Percentiles rank a stretch among this genome's conserved stretches.
Evolutionary conservation across 2,888 invertebrate genomes (phyloP).

Genomic region (Pterobdella sp.): DNA sequence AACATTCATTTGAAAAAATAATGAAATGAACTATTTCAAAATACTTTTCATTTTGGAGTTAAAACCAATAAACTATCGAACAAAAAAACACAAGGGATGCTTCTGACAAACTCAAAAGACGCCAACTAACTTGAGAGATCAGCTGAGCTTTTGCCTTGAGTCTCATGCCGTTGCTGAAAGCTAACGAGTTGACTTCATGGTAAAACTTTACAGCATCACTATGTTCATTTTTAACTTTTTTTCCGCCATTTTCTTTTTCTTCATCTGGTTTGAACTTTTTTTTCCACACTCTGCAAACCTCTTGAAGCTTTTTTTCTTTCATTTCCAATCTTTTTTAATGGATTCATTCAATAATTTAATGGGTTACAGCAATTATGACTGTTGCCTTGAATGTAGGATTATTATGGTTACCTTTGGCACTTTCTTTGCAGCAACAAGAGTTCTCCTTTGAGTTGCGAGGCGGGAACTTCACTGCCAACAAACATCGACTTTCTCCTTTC

Average conservation of each 20-base stretch:
- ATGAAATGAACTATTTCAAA: no score
- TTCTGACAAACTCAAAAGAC: no score
- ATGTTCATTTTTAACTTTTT: not conserved
- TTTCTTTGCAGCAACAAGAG: constrained; percentile 47
- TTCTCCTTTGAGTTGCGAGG: constrained; percentile 48
- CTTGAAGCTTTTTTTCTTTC: constrained; percentile 50
- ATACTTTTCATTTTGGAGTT: no score
- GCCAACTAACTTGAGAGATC: constrained; percentile 45
- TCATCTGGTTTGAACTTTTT: constrained; percentile 44
- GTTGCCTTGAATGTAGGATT: not conserved
- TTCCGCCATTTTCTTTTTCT: constrained; percentile 30
- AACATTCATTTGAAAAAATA: no score
- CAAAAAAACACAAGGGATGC: no score
- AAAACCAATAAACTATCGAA: no score
- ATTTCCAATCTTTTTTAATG: constrained; percentile 42
- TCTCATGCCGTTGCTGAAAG: constrained; percentile 48
- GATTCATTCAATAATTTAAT: not conserved
- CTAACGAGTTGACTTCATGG: constrained; percentile 46
- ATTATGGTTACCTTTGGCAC: constrained; percentile 40
- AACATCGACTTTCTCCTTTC: constrained; percentile 34
- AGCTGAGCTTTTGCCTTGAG: constrained; percentile 47
- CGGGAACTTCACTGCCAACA: constrained; percentile 39
- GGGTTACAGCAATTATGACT: not conserved
- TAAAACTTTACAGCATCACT: constrained; percentile 42
- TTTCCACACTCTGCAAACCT: constrained; percentile 46